Evolutionary conservation across 2,888 invertebrate genomes (phyloP), one percentile per base, ranked within the genome.

Genomic region (Tetropium fuscum): DNA sequence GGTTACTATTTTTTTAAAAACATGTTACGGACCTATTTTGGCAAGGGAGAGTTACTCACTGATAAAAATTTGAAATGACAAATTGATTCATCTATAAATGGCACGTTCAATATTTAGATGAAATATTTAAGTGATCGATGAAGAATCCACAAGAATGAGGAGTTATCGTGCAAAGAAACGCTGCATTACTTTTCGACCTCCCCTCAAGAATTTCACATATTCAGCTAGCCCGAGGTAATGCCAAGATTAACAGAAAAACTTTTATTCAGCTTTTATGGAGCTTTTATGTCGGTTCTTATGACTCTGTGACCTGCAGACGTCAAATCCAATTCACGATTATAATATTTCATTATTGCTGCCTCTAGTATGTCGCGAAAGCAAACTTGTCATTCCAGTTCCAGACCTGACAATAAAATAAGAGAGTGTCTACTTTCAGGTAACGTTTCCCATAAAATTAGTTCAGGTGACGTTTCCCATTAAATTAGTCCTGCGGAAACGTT

Each of bases 161-260:
- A 44, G 41, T 32, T 58, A 43, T 53, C 53, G 32, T 32, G 18
- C 34, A 44, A 48, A 53, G 58, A 53, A 41, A 45, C 32, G 30
- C 53, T 45, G 45, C 55, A 60, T 60, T 60, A 55, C 40, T 40
- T 30, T 47, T 30, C 20, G 27, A 22, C 30, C 20, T 30, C 34
- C 36, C 6, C 20, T 51, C 27, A 32, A 18, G 43, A 60, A 60
- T 58, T 53, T 60, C 51, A 51, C 51, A 58, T 54, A 63, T 56
- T 57, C 53, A 56, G 40, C 40, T 25, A 16, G 59, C 63, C 60
- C 48, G 44, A 60, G 60, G 64, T 60, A 60, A 64, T 57, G 38
- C 57, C 49, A 44, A 60, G 64, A 64, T 64, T 64, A 64, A 60
- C 64, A 64, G 49, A 64, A 63, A 64, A 64, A 64, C 56, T 64